These are phyloP conservation scores for Typhlichthys eigenmanni DNA, from an alignment of 2,797 vertebrate species.

Conservation along the genomic window DNA sequence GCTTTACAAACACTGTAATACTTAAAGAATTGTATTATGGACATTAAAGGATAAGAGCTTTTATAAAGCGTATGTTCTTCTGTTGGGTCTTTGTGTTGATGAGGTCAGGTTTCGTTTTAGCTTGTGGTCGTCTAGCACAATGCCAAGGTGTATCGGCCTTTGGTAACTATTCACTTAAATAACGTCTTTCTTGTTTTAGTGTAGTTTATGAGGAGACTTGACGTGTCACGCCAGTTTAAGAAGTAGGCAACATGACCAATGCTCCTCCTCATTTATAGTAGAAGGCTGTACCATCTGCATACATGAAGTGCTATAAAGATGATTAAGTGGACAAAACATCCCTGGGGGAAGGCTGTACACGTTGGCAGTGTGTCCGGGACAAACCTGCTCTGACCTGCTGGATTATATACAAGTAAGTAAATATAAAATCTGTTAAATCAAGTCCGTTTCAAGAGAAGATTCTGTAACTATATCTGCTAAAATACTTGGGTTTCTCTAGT, in stretches of 20 bases:
- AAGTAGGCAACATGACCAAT: neutral
- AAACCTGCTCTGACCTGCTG: neutral
- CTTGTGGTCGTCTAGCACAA: neutral
- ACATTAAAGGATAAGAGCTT: neutral
- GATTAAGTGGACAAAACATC: neutral
- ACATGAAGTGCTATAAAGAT: slow-evolving; percentile 5
- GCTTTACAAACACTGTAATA: too few species aligned
- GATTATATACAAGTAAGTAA: neutral
- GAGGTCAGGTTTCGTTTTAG: neutral
- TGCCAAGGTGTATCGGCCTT: neutral
- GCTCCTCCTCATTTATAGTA: slow-evolving; percentile 2
- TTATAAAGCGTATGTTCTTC: too few species aligned
- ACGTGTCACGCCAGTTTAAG: neutral
- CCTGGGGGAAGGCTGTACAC: neutral
- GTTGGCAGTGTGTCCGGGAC: neutral
- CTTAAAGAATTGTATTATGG: neutral
- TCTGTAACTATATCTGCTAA: neutral
- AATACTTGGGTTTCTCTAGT: neutral
- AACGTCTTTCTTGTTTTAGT: too few species aligned
- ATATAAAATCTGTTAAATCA: neutral
- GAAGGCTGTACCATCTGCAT: slow-evolving; percentile 2
- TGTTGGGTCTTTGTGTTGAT: neutral
- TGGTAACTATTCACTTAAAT: too few species aligned
- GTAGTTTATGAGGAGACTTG: neutral
- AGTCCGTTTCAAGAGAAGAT: neutral